Evolutionary conservation across 2,113 vertebrate species (phyloP), one percentile per base, ranked within the genome.

Genomic region (Hyperoodon ampullatus): DNA sequence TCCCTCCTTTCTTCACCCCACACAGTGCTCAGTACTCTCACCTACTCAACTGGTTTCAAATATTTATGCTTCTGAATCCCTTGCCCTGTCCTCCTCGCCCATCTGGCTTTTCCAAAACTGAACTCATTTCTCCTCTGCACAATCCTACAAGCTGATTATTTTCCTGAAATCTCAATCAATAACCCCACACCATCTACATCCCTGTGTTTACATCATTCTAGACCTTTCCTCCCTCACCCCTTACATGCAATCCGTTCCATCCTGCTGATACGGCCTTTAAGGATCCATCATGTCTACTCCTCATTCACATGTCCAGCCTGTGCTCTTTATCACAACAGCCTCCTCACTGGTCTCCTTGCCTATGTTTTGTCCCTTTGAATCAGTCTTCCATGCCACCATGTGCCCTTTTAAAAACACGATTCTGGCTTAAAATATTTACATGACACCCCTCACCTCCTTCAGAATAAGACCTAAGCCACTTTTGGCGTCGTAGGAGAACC

Each of bases 401-500:
- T 75, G 33, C 10, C 72, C 50, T 83, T 75, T 47, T 78, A 47
- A 78, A 96, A 55, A 55, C 35, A 61, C 47, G 88, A 30, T 60
- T 61, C 28, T 95, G 58, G 80, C 28, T 53, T 66, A 94, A 89
- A 90, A 94, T 35, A 93, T 50, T 60, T 78, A 26, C 44, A 24
- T 5, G 13, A 93, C 23, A 44, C 24, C 26, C 74, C 44, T n/a
- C 13, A 53, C 8, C n/a, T 88, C 75, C 30, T 82, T 60, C 70
- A 82, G 75, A 94, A 16, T 55, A 94, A 39, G 66, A 55, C 18
- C 61, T 35, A 70, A 53, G 35, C 35, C 85, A 93, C 26, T 94
- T 42, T 12, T 12, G 16, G 60, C 14, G 0, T 75, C 19, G 13
- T 4, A 28, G 6, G 42, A 92, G 30, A 63, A 65, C 24, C 33